phyloP scores from a whole-genome alignment of 2,888 invertebrate species.

The Leptinotarsa peninsularis region DNA sequence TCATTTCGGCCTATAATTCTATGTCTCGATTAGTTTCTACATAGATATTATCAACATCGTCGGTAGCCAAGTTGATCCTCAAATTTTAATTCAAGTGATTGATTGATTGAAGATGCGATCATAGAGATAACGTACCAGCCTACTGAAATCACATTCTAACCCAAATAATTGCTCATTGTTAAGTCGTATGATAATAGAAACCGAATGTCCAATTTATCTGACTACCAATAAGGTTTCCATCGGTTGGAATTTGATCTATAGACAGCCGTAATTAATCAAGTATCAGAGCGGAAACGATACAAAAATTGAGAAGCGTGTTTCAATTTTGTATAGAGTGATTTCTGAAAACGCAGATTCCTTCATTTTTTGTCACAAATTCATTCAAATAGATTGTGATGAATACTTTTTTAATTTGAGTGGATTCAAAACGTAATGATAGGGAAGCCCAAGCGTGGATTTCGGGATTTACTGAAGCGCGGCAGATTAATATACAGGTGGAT shows the following conservation, averaged over 20 bases:
- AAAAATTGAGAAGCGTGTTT: background rate
- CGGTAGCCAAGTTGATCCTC: slow-evolving; percentile 5
- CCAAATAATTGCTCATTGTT: slow-evolving; percentile 49
- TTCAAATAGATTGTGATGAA: too few relatives aligned
- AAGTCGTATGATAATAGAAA: slow-evolving; percentile 39
- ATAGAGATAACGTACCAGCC: slow-evolving; percentile 31
- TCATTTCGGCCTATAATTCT: background rate
- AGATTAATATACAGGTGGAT: too few relatives aligned
- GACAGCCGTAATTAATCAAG: background rate
- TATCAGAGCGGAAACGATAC: background rate
- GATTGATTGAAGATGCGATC: slow-evolving; percentile 53
- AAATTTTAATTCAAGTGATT: slow-evolving; percentile 51
- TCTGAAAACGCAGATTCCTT: background rate
- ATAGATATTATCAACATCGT: slow-evolving; percentile 8
- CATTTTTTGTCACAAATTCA: too few relatives aligned
- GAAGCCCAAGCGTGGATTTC: too few relatives aligned
- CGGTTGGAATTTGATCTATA: background rate
- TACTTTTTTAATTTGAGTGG: too few relatives aligned
- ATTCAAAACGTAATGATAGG: too few relatives aligned
- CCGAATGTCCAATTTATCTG: slow-evolving; percentile 2
- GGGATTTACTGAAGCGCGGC: too few relatives aligned
- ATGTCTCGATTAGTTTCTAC: background rate
- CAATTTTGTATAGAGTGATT: background rate
- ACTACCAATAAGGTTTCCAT: slow-evolving; percentile 16
- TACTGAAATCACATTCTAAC: slow-evolving; percentile 41